Percentiles rank a stretch among this genome's conserved stretches.
Conservation (phyloP, 2,888 invertebrate species). For the Crocallis elinguaria region DNA sequence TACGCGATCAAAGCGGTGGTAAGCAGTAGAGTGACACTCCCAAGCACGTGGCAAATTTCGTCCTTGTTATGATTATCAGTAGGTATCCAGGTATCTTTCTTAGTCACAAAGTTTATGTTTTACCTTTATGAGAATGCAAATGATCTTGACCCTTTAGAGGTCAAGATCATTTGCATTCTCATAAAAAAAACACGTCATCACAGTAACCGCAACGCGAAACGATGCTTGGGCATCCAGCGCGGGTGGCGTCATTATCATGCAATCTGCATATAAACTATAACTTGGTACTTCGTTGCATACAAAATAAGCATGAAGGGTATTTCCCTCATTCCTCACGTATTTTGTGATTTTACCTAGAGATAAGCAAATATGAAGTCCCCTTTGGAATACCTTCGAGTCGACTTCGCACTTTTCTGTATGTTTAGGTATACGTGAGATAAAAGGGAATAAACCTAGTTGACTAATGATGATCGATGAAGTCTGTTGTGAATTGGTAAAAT, state of each 20-base stretch:
- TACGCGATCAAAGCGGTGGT: too few species aligned
- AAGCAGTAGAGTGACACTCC: too few species aligned
- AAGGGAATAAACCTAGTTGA: background rate
- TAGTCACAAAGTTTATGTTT: too few species aligned
- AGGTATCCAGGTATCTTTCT: too few species aligned
- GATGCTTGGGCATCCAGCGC: constrained; percentile 29
- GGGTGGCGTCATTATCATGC: constrained; percentile 48
- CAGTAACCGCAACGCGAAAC: constrained; percentile 32
- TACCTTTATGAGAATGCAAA: constrained; percentile 18
- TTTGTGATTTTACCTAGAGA: background rate
- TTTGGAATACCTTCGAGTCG: background rate
- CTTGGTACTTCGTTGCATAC: constrained; percentile 25
- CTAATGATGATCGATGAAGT: background rate
- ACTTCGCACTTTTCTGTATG: background rate
- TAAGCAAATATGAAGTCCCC: background rate
- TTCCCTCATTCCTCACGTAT: constrained; percentile 2
- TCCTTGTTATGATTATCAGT: too few species aligned
- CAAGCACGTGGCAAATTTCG: too few species aligned
- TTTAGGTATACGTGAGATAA: background rate
- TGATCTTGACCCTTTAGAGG: constrained; percentile 27
- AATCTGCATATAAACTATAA: constrained; percentile 39
- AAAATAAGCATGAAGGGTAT: constrained; percentile 10
- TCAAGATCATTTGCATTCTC: constrained; percentile 15
- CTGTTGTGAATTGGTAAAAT: background rate
- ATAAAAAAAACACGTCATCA: constrained; percentile 35